Evolutionary conservation across 2,113 vertebrate species (phyloP).

Genomic region (Suricata suricatta): DNA sequence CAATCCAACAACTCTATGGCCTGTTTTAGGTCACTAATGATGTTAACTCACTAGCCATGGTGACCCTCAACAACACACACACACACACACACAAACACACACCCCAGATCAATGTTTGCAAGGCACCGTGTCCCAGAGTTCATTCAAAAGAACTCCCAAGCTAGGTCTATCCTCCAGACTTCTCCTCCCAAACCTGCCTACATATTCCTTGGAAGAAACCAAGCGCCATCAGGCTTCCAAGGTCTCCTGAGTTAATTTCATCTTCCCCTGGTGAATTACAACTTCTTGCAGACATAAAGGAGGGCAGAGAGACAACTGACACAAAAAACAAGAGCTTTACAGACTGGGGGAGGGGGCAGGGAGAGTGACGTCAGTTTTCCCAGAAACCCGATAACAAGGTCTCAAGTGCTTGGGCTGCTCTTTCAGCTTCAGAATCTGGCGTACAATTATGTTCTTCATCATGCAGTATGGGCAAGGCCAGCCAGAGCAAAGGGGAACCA

Average conservation of each 20-base stretch:
- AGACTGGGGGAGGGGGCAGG: neutral
- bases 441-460: constrained; percentile 33
- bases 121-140: neutral
- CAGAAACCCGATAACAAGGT: constrained; percentile 75
- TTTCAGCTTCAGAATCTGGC: constrained; percentile 55
- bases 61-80: neutral
- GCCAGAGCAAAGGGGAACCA: constrained; percentile 33
- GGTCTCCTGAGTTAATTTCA: constrained; percentile 64
- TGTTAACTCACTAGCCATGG: neutral
- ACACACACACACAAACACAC: too few species aligned
- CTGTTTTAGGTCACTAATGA: neutral
- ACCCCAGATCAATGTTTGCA: neutral
- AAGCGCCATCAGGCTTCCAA: constrained; percentile 25
- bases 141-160: constrained; percentile 41
- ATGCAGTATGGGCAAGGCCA: neutral
- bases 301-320: constrained; percentile 68
- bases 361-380: constrained; percentile 71
- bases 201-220: constrained; percentile 44
- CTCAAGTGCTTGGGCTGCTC: constrained; percentile 62
- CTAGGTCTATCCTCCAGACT: constrained; percentile 4
- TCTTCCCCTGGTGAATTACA: constrained; percentile 61
- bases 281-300: constrained; percentile 66
- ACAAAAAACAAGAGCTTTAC: constrained; percentile 71
- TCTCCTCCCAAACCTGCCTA: neutral
- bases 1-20: neutral